Percentiles rank a stretch among this genome's conserved stretches.
These are phyloP conservation scores for Carduelis carduelis DNA, from an alignment of 2,797 vertebrate species.

Conservation along the genomic window DNA sequence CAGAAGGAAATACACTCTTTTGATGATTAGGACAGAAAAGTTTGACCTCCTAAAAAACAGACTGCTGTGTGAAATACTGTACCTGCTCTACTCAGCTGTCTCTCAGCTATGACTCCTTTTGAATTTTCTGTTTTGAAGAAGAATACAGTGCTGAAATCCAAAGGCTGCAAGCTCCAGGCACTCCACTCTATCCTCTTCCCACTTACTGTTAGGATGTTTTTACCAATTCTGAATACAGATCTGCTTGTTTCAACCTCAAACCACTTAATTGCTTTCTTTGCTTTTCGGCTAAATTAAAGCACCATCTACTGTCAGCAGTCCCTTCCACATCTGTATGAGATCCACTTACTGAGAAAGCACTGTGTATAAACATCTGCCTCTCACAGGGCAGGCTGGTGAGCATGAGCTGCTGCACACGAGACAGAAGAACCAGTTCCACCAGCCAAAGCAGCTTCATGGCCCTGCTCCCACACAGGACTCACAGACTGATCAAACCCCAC, in stretches of 20 bases:
- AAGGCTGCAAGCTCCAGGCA: neutral
- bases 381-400: neutral
- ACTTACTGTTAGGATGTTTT: neutral
- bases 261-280: neutral
- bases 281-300: constrained; percentile 62
- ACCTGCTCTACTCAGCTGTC: neutral
- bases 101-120: neutral
- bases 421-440: constrained; percentile 2
- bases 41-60: neutral
- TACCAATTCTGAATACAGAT: neutral
- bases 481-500: neutral
- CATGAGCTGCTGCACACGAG: neutral
- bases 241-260: neutral
- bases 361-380: neutral
- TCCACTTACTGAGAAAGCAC: neutral
- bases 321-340: constrained; percentile 29
- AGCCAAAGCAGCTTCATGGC: neutral
- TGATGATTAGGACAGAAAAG: neutral
- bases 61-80: neutral
- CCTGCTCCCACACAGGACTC: neutral
- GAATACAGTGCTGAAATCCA: neutral
- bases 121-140: neutral
- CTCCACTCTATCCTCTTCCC: neutral
- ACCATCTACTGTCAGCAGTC: constrained; percentile 54
- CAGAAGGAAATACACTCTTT: neutral